Evolutionary conservation across 2,888 invertebrate species (phyloP), one percentile per base, ranked within the genome.

Genomic region (Blastobasis adustella): DNA sequence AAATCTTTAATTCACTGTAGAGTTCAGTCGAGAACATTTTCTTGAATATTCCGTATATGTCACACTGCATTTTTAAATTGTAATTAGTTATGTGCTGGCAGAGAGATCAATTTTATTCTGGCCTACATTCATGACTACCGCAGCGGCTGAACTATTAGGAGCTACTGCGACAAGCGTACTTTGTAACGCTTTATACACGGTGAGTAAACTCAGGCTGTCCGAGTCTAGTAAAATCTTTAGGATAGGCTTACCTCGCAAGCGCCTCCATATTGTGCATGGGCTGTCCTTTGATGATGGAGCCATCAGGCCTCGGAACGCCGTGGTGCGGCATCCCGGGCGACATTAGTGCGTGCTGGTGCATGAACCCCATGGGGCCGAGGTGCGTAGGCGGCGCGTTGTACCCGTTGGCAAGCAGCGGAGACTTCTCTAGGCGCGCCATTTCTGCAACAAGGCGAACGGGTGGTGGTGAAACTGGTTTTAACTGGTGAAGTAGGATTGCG

Each of bases 331-430:
- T 94, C 49, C 96, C 96, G 9, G 97, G 96, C 52, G 96, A 96
- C 90, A 97, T 92, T 61, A 96, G 92, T 54, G 96, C 96, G 78
- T 95, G 95, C 79, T 96, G 92, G 80, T 96, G 96, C 96, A 96
- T 96, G 89, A 97, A 96, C 74, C 96, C 96, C 95, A 97, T 96
- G 72, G 96, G 97, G 75, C 95, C 95, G 65, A 96, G 92, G 81
- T 96, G 94, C 56, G 95, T 95, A 54, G 97, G 97, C 55, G 96
- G 97, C 63, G 96, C 96, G 86, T 96, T 97, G 91, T 97, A 97
- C 58, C 97, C 97, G 76, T 97, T 97, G 55, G 96, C 96, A 65
- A 97, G 90, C 44, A 97, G 90, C 39, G 97, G 97, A 23, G 96
- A 96, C 83, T 97, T 97, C 82, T 97, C 97, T 92, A 96, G 89